These are phyloP conservation scores for Triops cancriformis DNA, from an alignment of 1,140 invertebrate species.

Conservation along the genomic window DNA sequence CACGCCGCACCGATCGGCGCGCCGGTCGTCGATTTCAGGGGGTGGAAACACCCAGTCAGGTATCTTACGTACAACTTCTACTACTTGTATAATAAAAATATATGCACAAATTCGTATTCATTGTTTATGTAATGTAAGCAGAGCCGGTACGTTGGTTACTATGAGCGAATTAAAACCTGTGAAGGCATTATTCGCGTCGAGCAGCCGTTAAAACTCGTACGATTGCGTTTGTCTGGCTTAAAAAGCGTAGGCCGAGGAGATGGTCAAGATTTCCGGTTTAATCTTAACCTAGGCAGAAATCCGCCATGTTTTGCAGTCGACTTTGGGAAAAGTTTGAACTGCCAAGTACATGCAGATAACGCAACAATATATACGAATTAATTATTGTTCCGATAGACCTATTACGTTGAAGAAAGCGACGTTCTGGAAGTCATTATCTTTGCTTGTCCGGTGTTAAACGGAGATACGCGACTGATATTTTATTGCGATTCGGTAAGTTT, in stretches of 20 bases:
- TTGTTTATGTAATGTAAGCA: slow-evolving; percentile 33
- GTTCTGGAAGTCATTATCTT: slow-evolving; percentile 32
- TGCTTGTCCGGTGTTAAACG: slow-evolving; percentile 39
- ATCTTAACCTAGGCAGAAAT: neutral
- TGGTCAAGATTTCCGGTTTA: slow-evolving; percentile 9
- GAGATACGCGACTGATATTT: slow-evolving; percentile 44
- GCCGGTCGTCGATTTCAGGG: slow-evolving; percentile 48
- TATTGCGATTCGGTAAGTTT: slow-evolving; percentile 39
- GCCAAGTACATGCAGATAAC: neutral
- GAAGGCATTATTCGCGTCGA: slow-evolving; percentile 40
- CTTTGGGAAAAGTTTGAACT: slow-evolving; percentile 17
- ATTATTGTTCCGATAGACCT: slow-evolving; percentile 19
- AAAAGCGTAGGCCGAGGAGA: slow-evolving; percentile 32
- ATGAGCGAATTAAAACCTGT: slow-evolving; percentile 43
- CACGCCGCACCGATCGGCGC: slow-evolving; percentile 45
- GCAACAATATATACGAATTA: neutral
- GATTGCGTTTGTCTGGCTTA: slow-evolving; percentile 40
- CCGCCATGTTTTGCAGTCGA: no score
- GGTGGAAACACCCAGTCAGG: slow-evolving; percentile 43
- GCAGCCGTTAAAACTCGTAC: slow-evolving; percentile 38
- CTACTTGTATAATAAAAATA: neutral
- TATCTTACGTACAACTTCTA: slow-evolving; percentile 20
- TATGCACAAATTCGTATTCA: no score
- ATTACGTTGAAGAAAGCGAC: slow-evolving; percentile 37
- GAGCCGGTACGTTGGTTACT: slow-evolving; percentile 50